Evolutionary conservation across 1,140 invertebrate species (phyloP), one percentile per base, ranked within the genome.

Genomic region (Megalonaias nervosa): DNA sequence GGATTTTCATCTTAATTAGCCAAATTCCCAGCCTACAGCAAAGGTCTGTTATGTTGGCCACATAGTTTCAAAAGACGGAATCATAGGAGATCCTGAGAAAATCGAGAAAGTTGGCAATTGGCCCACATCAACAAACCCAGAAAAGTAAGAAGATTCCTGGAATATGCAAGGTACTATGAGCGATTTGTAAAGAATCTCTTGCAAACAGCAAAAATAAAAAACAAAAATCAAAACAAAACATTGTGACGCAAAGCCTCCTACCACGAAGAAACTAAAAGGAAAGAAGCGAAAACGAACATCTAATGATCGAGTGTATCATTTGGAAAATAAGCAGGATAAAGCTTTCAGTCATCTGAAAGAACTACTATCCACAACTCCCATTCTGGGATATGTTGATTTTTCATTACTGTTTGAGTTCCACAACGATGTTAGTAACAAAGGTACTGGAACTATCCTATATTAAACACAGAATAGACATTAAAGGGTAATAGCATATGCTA

Each of bases 131-230:
- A 85, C 73, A 68, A 88, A 76, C 67, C 71, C 83, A 12, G 86
- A 88, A 61, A 91, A 64, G 55, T 92, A 0, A 75, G 89, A 61
- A 55, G 84, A 21, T 92, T 93, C 79, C 58, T 92, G 12, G 26
- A 4, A 16, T 67, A 4, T 31, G 65, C 65, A 67, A 11, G 65
- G 3, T 67, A 67, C 23, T 26, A 67, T 26, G 1, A 11, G 15
- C 1, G 2, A n/a, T 67, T 67, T 9, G 26, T 67, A 67, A 31
- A 67, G 26, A 3, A 67, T 11, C 12, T 67, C 23, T 67, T 11
- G n/a, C n/a, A 19, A 31, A 21, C 12, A n/a, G 31, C 65, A 17
- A 67, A 67, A 67, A 2, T 11, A 2, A n/a, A n/a, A n/a, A n/a
- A n/a, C n/a, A n/a, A n/a, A n/a, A n/a, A n/a, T n/a, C n/a, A n/a